These are phyloP conservation scores for Ellobium chinense DNA, from an alignment of 2,888 invertebrate species.

Conservation along the genomic window DNA sequence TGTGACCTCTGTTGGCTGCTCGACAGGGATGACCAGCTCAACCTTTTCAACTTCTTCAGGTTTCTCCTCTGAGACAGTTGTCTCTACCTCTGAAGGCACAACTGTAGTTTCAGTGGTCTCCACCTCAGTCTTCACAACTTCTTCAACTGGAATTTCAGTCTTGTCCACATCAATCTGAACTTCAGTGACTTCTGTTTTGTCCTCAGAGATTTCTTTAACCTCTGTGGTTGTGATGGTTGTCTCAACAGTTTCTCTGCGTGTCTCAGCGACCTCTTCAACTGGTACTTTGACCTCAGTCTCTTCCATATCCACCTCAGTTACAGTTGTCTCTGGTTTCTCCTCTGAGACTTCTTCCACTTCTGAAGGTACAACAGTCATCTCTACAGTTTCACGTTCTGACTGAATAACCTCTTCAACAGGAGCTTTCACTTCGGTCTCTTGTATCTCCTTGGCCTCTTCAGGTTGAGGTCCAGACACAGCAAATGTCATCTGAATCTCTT, in stretches of 20 bases:
- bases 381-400: slow-evolving; percentile 55
- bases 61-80: slow-evolving; percentile 30
- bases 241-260: slow-evolving; percentile 54
- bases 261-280: slow-evolving; percentile 49
- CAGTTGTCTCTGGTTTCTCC: slow-evolving; percentile 25
- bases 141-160: slow-evolving; percentile 44
- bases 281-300: slow-evolving; percentile 50
- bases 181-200: slow-evolving; percentile 59
- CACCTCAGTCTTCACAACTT: slow-evolving; percentile 55
- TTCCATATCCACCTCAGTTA: slow-evolving; percentile 16
- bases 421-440: slow-evolving; percentile 39
- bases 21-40: slow-evolving; percentile 29
- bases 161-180: slow-evolving; percentile 55
- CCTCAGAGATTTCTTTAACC: slow-evolving; percentile 58
- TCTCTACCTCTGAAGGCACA: slow-evolving; percentile 45
- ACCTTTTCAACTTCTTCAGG: slow-evolving; percentile 43
- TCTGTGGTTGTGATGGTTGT: slow-evolving; percentile 39
- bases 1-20: slow-evolving; percentile 18
- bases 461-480: slow-evolving; percentile 54
- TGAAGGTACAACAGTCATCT: slow-evolving; percentile 56
- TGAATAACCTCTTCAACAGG: slow-evolving; percentile 60
- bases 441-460: slow-evolving; percentile 47
- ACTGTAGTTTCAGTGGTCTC: slow-evolving; percentile 47
- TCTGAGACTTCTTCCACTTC: slow-evolving; percentile 55
- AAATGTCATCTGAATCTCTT: slow-evolving; percentile 58